phyloP scores from a whole-genome alignment of 2,888 invertebrate genomes.

The Spodoptera picta region DNA sequence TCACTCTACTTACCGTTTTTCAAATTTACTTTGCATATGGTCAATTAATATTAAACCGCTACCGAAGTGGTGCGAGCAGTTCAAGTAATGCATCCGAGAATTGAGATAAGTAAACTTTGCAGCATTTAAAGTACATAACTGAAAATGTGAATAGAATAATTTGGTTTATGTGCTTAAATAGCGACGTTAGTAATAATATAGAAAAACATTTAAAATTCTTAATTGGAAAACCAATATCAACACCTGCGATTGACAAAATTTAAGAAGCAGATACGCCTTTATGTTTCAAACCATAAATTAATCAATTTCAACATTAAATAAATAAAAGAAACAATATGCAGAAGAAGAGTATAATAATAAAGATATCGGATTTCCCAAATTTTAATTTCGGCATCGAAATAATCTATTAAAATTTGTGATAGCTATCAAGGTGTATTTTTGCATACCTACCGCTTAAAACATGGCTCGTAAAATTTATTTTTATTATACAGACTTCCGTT shows the following conservation, averaged over 20 bases:
- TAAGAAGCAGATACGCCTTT: constrained; percentile 2
- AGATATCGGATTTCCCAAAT: constrained; percentile 25
- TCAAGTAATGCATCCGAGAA: no score
- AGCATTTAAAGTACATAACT: no score
- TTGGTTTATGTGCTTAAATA: no score
- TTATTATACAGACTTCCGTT: constrained; percentile 48
- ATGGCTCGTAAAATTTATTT: constrained; percentile 40
- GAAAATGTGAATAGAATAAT: no score
- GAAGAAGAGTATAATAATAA: constrained; percentile 33
- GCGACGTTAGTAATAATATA: no score
- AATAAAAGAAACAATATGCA: constrained; percentile 21
- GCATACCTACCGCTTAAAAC: constrained; percentile 28
- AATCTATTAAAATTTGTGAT: constrained; percentile 32
- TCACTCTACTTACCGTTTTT: constrained; percentile 51
- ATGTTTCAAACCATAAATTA: constrained; percentile 21
- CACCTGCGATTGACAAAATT: constrained; percentile 18
- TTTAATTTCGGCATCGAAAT: constrained; percentile 28
- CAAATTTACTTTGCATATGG: constrained; percentile 28
- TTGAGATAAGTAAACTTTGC: no score
- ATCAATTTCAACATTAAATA: constrained; percentile 21
- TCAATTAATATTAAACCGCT: constrained; percentile 25
- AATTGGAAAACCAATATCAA: neutral
- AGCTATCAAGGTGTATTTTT: constrained; percentile 30
- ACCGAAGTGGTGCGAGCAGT: no score
- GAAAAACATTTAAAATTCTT: no score